phyloP scores from a whole-genome alignment of 2,113 vertebrate genomes.

The Cryptoleucopteryx plumbea region DNA sequence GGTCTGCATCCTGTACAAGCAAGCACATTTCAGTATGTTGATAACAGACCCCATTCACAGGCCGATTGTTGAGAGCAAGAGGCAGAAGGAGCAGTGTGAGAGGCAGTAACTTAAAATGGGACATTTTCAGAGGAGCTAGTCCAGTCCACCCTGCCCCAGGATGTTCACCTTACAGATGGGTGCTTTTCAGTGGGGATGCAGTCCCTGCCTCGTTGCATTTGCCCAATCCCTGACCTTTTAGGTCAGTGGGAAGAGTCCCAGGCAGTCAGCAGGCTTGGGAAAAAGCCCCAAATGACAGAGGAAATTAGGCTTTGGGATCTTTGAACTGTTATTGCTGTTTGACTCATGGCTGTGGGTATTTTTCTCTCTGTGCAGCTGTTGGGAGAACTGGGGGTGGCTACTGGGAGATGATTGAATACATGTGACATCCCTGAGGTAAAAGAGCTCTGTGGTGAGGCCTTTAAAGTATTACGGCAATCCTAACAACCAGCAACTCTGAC shows the following conservation, averaged over 20 bases:
- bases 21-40: background rate
- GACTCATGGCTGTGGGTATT: slow-evolving; percentile 33
- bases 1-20: background rate
- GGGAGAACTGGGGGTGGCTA: slow-evolving; percentile 56
- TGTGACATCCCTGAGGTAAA: slow-evolving; percentile 21
- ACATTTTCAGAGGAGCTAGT: background rate
- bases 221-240: background rate
- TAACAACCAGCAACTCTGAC: background rate
- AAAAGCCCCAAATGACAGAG: background rate
- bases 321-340: background rate
- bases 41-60: background rate
- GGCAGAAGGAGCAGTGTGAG: background rate
- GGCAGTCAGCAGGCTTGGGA: slow-evolving; percentile 24
- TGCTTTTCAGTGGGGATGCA: background rate
- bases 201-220: background rate
- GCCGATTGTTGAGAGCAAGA: rapidly evolving
- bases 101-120: background rate
- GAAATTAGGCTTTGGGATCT: background rate
- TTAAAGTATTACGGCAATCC: background rate
- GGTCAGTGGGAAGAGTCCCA: background rate
- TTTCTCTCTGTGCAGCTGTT: slow-evolving; percentile 48
- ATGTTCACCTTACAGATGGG: background rate
- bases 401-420: slow-evolving; percentile 36
- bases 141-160: background rate
- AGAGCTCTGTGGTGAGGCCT: background rate